Conservation (phyloP, 2,113 vertebrate species). For the Brachyhypopomus gauderio region DNA sequence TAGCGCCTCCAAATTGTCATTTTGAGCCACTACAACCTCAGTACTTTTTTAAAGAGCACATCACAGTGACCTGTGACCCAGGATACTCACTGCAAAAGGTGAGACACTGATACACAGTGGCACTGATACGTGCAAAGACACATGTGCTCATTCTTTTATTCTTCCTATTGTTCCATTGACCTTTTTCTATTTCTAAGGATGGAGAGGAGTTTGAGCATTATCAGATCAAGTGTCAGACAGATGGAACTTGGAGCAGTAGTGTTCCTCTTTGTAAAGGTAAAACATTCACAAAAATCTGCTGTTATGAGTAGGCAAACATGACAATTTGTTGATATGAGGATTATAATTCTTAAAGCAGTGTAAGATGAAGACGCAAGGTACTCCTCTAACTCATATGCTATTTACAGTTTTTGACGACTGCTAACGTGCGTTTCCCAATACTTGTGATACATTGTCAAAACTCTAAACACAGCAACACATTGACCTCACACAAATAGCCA, state of each 20-base stretch:
- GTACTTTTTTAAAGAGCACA: slow-evolving; percentile 90
- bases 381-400: no score
- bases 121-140: slow-evolving; percentile 3
- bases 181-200: slow-evolving; percentile 70
- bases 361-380: not conserved
- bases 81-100: slow-evolving; percentile 89
- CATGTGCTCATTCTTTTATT: not conserved
- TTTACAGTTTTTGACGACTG: no score
- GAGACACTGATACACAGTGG: slow-evolving; percentile 34
- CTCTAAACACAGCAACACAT: no score
- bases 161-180: not conserved
- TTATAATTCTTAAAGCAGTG: not conserved
- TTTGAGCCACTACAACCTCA: slow-evolving; percentile 82
- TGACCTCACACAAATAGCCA: no score
- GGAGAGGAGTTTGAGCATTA: slow-evolving; percentile 76
- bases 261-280: slow-evolving; percentile 88
- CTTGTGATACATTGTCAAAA: no score
- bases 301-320: not conserved
- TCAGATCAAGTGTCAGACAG: slow-evolving; percentile 84
- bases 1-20: slow-evolving; percentile 73
- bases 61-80: slow-evolving; percentile 83
- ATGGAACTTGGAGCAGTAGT: slow-evolving; percentile 85
- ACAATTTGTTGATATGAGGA: no score
- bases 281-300: slow-evolving; percentile 48
- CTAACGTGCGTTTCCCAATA: no score